Evolutionary conservation across 2,797 vertebrate genomes (phyloP).

Genomic region (Xenops minutus): DNA sequence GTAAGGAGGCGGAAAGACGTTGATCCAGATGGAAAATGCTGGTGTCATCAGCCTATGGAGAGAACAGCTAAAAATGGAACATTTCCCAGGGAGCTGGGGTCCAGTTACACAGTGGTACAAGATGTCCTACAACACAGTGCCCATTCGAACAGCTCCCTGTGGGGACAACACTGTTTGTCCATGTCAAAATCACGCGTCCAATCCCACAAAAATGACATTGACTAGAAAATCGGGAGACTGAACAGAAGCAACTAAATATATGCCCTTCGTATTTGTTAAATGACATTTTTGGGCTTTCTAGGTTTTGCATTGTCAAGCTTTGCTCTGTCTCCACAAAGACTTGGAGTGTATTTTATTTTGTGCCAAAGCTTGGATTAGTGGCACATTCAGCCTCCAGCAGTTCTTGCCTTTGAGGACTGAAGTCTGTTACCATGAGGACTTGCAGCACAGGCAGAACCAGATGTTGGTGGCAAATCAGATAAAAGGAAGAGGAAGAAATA

Average conservation of each 20-base stretch:
- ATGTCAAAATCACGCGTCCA: neutral
- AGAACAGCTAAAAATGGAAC: conserved; percentile 70
- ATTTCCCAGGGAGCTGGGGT: conserved; percentile 40
- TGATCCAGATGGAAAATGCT: conserved; percentile 31
- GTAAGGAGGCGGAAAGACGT: neutral
- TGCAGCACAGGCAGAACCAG: neutral
- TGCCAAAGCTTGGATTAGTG: neutral
- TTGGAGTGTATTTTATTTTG: neutral
- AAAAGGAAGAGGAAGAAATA: neutral
- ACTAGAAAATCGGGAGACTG: neutral
- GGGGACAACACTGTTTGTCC: neutral
- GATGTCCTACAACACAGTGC: neutral
- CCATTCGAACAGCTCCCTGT: neutral
- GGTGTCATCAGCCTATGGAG: neutral
- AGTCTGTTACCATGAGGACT: neutral
- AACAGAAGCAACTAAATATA: neutral
- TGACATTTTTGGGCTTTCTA: neutral
- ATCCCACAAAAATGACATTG: neutral
- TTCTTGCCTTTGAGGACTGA: neutral
- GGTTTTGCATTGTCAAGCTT: neutral
- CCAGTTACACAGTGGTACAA: conserved; percentile 48
- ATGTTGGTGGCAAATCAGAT: neutral
- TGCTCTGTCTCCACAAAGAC: neutral
- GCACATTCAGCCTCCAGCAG: neutral
- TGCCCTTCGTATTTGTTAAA: neutral